Conservation (phyloP, 2,797 vertebrate genomes). For the Sciurus vulgaris region DNA sequence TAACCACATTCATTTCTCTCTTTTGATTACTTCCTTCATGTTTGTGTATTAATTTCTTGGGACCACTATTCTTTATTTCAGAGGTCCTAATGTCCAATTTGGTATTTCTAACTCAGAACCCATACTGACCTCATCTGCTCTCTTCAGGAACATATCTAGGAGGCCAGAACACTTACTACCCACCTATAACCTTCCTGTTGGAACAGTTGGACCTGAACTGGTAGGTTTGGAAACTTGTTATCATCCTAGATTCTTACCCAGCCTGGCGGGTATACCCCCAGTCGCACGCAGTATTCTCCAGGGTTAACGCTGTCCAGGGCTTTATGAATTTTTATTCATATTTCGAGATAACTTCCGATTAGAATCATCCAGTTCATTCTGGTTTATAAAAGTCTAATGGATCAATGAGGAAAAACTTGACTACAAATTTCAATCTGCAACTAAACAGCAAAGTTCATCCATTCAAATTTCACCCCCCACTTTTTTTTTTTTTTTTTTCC, state of each 20-base stretch:
- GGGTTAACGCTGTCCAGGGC: neutral
- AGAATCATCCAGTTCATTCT: slow-evolving; percentile 16
- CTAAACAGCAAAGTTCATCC: slow-evolving; percentile 37
- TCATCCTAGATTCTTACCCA: neutral
- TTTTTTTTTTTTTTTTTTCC: neutral
- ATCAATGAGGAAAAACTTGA: slow-evolving; percentile 45
- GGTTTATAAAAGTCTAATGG: slow-evolving; percentile 32
- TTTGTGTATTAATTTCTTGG: slow-evolving; percentile 37
- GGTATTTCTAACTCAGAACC: slow-evolving; percentile 43
- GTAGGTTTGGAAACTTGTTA: neutral
- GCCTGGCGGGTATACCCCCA: neutral
- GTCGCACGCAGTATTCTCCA: neutral
- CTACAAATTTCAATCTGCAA: slow-evolving; percentile 42
- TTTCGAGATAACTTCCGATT: slow-evolving; percentile 45
- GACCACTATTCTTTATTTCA: slow-evolving; percentile 36
- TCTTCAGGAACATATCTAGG: slow-evolving; percentile 28
- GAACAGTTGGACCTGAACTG: neutral
- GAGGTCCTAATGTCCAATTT: neutral
- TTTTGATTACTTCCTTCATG: slow-evolving; percentile 18
- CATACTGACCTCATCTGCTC: slow-evolving; percentile 4
- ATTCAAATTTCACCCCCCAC: neutral
- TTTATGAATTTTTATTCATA: slow-evolving; percentile 53
- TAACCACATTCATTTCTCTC: neutral
- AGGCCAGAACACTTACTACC: slow-evolving; percentile 28
- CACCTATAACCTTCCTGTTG: slow-evolving; percentile 20